Base-by-base conservation (phyloP, 2,797 vertebrate genomes). In the Taenioides sp. region DNA sequence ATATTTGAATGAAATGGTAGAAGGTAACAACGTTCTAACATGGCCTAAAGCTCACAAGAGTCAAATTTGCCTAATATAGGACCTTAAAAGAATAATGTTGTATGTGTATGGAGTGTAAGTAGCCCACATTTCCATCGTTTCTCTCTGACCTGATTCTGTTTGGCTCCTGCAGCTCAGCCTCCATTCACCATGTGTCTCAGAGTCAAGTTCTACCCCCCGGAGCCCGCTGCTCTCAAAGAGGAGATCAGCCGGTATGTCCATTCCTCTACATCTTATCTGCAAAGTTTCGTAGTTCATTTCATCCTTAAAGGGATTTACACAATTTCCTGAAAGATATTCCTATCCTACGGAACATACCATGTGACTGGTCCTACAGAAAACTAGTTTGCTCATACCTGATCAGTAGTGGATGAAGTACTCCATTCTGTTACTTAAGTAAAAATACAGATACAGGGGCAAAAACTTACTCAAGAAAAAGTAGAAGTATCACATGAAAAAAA, bases 171-270 rank as follows among this genome's bases (percentile, higher is more conserved):
- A 99, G 98, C 97, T 77, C 97, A 98, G 89, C 96, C 97, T 75
- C 97, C 98, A 0, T 98, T 98, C 92, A 98, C 96, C 87, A 97
- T 99, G 96, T 99, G 98, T 91, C 95, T 99, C 90, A 95, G 98
- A 0, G 98, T 99, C 80, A 99, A 99, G 93, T 99, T 99, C 74
- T 99, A 99, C 81, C 97, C 98, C n/a, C 96, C 95, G 0, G 97
- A 99, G 82, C 98, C 97, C 0, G 96, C 96, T 18, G 95, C 96
- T 3, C 94, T 99, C 65, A 98, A 92, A 89, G 98, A 99, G 89
- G 98, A 99, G 91, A 99, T 99, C 90, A 98, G 96, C 82, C 95
- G 96, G 97, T 97, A 20, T 4, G 59, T 61, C 59, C 17, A 10
- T 23, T 25, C 22, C 20, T 54, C 52, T 2, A 9, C 7, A 20